phyloP scores from a whole-genome alignment of 2,797 vertebrate genomes.

The Danio tinwini region DNA sequence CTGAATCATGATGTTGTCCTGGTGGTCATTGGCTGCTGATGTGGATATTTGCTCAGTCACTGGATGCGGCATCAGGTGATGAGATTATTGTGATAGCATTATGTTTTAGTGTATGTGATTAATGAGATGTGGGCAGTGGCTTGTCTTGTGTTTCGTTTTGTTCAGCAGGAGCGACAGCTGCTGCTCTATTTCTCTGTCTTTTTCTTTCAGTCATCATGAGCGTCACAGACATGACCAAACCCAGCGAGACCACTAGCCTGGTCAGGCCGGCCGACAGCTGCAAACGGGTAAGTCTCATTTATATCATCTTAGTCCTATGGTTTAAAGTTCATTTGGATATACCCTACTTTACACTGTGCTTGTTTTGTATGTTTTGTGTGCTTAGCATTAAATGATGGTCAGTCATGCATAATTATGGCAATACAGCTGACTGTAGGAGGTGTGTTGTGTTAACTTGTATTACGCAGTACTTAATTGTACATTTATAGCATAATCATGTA shows the following conservation, averaged over 20 bases:
- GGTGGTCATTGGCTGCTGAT: slow-evolving; percentile 4
- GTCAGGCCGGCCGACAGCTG: slow-evolving; percentile 23
- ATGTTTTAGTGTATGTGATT: slow-evolving; percentile 32
- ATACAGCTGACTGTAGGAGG: no score
- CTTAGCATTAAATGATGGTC: no score
- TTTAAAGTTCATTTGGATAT: not conserved
- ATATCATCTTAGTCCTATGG: not conserved
- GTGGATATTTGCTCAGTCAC: slow-evolving; percentile 8
- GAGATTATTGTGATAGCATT: slow-evolving; percentile 7
- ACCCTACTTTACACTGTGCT: not conserved
- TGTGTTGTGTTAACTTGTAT: no score
- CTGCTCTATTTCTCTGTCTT: slow-evolving; percentile 17
- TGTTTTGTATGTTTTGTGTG: not conserved
- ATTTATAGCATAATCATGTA: no score
- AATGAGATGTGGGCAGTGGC: slow-evolving; percentile 45
- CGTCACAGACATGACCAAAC: slow-evolving; percentile 15
- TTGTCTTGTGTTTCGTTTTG: slow-evolving; percentile 43
- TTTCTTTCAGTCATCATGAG: slow-evolving; percentile 50
- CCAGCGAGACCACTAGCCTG: slow-evolving; percentile 57
- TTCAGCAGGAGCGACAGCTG: slow-evolving; percentile 37
- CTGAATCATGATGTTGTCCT: not conserved
- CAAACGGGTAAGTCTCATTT: slow-evolving; percentile 50
- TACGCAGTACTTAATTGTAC: no score
- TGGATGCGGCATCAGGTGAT: slow-evolving; percentile 21
- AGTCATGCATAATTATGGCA: no score